Conservation (phyloP, 2,113 vertebrate species). For the Puntigrus tetrazona region DNA sequence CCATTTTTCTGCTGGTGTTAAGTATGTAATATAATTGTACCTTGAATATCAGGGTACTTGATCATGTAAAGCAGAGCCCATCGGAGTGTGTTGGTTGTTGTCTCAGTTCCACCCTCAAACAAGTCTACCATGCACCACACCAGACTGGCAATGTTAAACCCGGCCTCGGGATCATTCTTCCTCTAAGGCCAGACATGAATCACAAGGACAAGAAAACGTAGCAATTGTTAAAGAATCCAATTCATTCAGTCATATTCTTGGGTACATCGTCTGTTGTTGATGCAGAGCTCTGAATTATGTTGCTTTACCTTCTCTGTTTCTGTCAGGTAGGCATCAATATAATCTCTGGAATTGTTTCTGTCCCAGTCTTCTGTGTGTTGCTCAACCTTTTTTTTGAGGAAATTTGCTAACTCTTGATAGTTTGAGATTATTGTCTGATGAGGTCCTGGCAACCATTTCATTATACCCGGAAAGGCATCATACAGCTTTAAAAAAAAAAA, state of each 20-base stretch:
- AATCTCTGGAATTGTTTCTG: conserved; percentile 75
- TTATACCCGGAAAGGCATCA: conserved; percentile 72
- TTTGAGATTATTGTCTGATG: conserved; percentile 74
- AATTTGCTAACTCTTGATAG: conserved; percentile 61
- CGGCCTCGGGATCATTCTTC: conserved; percentile 54
- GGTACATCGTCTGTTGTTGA: not conserved
- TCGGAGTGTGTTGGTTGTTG: conserved; percentile 81
- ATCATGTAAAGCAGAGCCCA: conserved; percentile 86
- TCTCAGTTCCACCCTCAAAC: conserved; percentile 89
- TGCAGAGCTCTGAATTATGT: not conserved
- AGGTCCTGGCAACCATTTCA: conserved; percentile 79
- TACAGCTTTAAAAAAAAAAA: conserved; percentile 70
- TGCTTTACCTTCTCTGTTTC: conserved; percentile 81
- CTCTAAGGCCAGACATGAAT: conserved; percentile 45
- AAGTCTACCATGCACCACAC: conserved; percentile 82
- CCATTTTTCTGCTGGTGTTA: not conserved
- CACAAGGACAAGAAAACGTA: not conserved
- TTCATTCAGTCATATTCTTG: not conserved
- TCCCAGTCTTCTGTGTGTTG: conserved; percentile 80
- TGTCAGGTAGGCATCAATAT: conserved; percentile 79
- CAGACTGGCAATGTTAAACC: conserved; percentile 77
- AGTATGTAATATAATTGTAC: conserved; percentile 64
- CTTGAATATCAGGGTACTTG: conserved; percentile 83
- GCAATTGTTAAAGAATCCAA: not conserved
- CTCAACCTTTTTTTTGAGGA: conserved; percentile 66